phyloP scores from a whole-genome alignment of 2,113 vertebrate species.

The Vidua macroura region DNA sequence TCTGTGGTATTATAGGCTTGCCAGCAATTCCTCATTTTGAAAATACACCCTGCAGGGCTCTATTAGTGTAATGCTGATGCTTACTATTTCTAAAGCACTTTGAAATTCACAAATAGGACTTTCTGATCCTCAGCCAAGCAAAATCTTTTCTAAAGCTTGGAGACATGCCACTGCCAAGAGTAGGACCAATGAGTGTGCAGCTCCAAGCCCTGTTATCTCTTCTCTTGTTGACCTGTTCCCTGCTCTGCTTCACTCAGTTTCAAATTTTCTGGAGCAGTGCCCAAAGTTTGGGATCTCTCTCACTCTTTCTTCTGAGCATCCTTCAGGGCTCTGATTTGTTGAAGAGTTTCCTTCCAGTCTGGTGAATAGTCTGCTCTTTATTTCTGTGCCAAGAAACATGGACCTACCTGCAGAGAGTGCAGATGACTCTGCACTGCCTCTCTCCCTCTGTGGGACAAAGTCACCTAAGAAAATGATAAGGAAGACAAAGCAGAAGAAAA shows the following conservation, averaged over 20 bases:
- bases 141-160: not conserved
- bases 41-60: not conserved
- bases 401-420: not conserved
- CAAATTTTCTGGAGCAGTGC: not conserved
- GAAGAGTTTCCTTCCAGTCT: not conserved
- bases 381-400: not conserved
- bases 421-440: not conserved
- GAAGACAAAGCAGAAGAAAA: not conserved
- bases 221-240: not conserved
- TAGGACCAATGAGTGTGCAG: not conserved
- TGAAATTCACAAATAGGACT: not conserved
- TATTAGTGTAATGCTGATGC: not conserved
- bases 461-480: not conserved
- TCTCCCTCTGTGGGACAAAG: not conserved
- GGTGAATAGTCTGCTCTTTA: not conserved
- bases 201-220: not conserved
- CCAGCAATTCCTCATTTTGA: not conserved
- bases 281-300: not conserved
- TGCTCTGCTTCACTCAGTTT: not conserved
- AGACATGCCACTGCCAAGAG: not conserved
- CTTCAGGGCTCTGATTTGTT: not conserved
- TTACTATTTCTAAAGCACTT: not conserved
- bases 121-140: not conserved
- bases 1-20: not conserved
- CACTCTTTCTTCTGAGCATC: not conserved